Base-by-base conservation (phyloP, 92 coral and sea anemone genomes). In the Phenganax marumi region DNA sequence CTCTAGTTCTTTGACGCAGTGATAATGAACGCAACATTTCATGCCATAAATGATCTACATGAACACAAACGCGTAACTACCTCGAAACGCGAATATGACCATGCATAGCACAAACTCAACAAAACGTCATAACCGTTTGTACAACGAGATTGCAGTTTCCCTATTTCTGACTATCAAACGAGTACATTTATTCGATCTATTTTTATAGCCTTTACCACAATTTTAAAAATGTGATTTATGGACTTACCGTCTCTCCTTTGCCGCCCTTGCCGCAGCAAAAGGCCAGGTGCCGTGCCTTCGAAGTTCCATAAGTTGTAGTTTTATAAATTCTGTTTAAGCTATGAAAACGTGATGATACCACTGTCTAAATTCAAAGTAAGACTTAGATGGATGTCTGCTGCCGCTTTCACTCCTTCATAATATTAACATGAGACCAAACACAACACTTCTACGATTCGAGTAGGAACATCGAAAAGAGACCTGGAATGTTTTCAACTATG, bases 241-340 rank as follows among this genome's bases (percentile, higher is more conserved):
- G 17, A 66, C 72, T 66, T 66, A 66, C 72, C 43, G 72, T 66
- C 72, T 66, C 43, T 66, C 72, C 12, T 19, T 14, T 24, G 50
- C 72, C 12, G 72, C 49, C 43, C 72, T 66, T 33, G 72, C 72
- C 2, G 12, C 72, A n/a, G 72, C 72, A 14, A 66, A 66, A 10
- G 72, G 72, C 72, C 72, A 66, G 72, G 72, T 66, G 72, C 72
- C 72, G 50, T 66, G 72, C 9, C 72, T 14, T 19, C 19, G 72
- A 25, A 66, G 14, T 66, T 66, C 72, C 72, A 66, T 66, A 66
- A 25, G 14, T 66, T 25, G 14, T 66, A 14, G 18, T 25, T 66
- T 47, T 3, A 49, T 66, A 25, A 33, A 58, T 33, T 14, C 49
- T 62, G 12, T 66, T 33, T n/a, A 47, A 66, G 72, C 43, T 66